Evolutionary conservation across 2,113 vertebrate species (phyloP).

Genomic region (Cavia porcellus): DNA sequence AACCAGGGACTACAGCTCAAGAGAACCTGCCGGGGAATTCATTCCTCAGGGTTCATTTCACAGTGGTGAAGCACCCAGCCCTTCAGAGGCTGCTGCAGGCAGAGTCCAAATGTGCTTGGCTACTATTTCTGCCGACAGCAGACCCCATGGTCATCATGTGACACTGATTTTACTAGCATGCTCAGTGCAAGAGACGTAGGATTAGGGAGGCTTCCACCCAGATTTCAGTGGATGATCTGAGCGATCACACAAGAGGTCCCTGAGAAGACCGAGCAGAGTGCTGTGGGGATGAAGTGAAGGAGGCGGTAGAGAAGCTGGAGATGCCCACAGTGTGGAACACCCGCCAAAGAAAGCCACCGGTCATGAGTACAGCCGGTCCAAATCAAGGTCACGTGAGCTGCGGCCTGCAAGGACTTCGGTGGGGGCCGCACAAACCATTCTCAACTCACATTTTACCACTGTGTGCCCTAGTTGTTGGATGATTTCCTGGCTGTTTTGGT

Average conservation of each 20-base stretch:
- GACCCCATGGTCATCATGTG: neutral
- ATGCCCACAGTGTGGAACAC: neutral
- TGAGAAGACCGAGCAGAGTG: neutral
- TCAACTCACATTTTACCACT: neutral
- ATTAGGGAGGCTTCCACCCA: neutral
- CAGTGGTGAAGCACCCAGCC: neutral
- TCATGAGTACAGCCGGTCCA: neutral
- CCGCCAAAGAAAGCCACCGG: neutral
- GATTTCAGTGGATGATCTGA: neutral
- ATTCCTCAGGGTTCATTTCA: neutral
- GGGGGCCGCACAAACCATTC: neutral
- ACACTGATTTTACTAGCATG: neutral
- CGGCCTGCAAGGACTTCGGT: neutral
- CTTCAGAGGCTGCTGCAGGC: neutral
- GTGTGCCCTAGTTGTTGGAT: neutral
- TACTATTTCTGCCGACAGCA: neutral
- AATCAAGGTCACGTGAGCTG: neutral
- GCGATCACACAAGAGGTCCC: neutral
- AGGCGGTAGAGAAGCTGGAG: neutral
- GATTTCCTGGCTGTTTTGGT: neutral
- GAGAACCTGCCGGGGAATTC: neutral
- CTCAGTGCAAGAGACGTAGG: neutral
- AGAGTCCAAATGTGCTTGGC: neutral
- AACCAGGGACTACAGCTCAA: neutral
- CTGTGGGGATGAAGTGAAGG: neutral